phyloP scores from a whole-genome alignment of 2,113 vertebrate species.

The Sebastes fasciatus region DNA sequence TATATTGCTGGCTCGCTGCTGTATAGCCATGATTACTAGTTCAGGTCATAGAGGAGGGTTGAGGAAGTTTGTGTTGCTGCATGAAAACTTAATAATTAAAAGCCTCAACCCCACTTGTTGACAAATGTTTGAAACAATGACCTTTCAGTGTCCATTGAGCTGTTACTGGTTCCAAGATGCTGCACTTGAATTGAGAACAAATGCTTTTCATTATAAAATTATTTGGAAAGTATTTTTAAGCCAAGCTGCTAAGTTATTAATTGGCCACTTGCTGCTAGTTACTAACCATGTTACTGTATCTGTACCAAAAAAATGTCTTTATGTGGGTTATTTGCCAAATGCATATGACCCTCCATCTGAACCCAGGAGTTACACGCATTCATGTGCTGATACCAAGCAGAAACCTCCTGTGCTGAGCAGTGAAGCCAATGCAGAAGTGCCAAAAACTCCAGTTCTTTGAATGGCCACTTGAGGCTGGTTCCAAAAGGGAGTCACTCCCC shows the following conservation, averaged over 20 bases:
- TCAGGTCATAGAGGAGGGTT: conserved; percentile 25
- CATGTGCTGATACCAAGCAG: neutral
- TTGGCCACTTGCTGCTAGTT: conserved; percentile 44
- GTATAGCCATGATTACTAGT: conserved; percentile 4
- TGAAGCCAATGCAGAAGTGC: too few relatives aligned
- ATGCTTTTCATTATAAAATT: conserved; percentile 52
- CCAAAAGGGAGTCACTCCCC: too few relatives aligned
- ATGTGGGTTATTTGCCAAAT: conserved; percentile 28
- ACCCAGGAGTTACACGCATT: neutral
- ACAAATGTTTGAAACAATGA: conserved; percentile 12
- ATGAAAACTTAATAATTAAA: conserved; percentile 27
- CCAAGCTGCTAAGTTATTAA: conserved; percentile 54
- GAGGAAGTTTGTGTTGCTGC: conserved; percentile 5
- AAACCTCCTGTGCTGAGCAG: too few relatives aligned
- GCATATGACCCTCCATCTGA: conserved; percentile 35
- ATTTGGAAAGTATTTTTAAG: conserved; percentile 61
- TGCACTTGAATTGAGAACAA: conserved; percentile 47
- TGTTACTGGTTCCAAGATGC: conserved; percentile 25
- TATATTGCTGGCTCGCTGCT: conserved; percentile 33
- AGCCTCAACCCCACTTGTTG: conserved; percentile 8
- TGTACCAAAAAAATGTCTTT: conserved; percentile 14
- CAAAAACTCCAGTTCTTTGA: too few relatives aligned
- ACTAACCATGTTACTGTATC: conserved; percentile 23
- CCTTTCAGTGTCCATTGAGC: neutral
- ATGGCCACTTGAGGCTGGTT: too few relatives aligned